Base-by-base conservation (phyloP, 2,888 invertebrate genomes). In the Neelides folsomi region DNA sequence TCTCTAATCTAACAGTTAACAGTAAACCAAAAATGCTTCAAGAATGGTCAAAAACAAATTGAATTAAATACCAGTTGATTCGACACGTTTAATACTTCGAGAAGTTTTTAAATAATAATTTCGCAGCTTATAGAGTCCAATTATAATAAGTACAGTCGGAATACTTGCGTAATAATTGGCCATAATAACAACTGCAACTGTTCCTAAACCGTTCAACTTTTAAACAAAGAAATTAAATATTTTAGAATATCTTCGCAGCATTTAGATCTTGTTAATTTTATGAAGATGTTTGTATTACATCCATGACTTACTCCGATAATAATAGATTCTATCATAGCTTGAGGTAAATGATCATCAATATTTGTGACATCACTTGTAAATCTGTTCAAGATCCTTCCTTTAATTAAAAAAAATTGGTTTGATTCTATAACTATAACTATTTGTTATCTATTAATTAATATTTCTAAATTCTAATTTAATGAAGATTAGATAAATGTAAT, bases 281-380 rank as follows among this genome's bases (percentile, higher is more conserved):
- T 27, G 27, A 27, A 5, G 27, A 5, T 27, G 27, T 27, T 7
- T 27, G n/a, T n/a, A n/a, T n/a, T n/a, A n/a, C 27, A 27, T 27
- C 3, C 27, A 27, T 27, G 4, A 27, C 27, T 27, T 27, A 27
- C 27, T 5, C 27, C 3, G 27, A 27, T 27, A 27, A 27, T 27
- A 27, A 27, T 5, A 27, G 27, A 27, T 27, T 82, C 81, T 39
- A 81, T 69, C 66, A 77, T 75, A 66, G 79, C 77, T 57, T 75
- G 71, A 0, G 83, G 82, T 51, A 85, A 68, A 16, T 78, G 71
- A 69, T 85, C 84, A 66, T 85, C 84, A 41, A 86, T 78, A 1
- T 81, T 74, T 0, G 85, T 85, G 71, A 84, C 80, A 66, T 87
- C 87, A 68, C 86, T 87, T 0, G 86, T 83, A 70, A 87, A 87